A percentile compares a stretch with the other conserved stretches of the same genome.
Conservation (phyloP, 1,140 invertebrate genomes). For the Drosophila auraria region DNA sequence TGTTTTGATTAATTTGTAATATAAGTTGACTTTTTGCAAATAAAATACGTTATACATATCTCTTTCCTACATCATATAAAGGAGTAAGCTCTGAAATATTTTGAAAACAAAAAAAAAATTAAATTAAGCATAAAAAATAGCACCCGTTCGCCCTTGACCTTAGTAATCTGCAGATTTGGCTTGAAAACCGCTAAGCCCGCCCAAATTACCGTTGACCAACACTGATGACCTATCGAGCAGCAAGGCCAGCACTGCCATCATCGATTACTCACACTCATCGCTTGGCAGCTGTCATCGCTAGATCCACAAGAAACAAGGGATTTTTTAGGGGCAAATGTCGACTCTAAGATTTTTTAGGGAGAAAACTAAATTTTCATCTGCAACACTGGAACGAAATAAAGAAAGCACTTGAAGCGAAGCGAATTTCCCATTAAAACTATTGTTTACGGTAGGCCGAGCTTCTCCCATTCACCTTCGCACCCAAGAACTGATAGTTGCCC, state of each 20-base stretch:
- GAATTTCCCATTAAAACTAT: conserved; percentile 30
- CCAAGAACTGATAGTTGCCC: conserved; percentile 13
- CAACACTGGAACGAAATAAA: conserved; percentile 24
- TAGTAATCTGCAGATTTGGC: not conserved
- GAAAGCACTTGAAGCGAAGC: conserved; percentile 40
- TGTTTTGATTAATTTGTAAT: no score
- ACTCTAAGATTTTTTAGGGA: no score
- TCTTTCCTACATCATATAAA: no score
- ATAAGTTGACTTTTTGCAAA: no score
- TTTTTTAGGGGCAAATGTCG: no score
- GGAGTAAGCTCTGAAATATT: no score
- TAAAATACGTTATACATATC: no score
- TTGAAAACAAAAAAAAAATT: no score
- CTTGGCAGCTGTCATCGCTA: conserved; percentile 23
- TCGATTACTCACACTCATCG: conserved; percentile 25
- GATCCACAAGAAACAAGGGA: conserved; percentile 14
- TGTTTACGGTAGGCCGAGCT: conserved; percentile 45
- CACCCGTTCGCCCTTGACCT: not conserved
- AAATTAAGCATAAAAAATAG: not conserved
- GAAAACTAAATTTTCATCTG: no score
- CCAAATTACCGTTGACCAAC: not conserved
- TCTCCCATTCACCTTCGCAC: conserved; percentile 12
- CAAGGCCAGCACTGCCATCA: not conserved
- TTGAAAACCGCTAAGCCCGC: not conserved
- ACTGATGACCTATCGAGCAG: not conserved